Evolutionary conservation across 2,888 invertebrate genomes (phyloP).

Genomic region (Eristalis intricaria): DNA sequence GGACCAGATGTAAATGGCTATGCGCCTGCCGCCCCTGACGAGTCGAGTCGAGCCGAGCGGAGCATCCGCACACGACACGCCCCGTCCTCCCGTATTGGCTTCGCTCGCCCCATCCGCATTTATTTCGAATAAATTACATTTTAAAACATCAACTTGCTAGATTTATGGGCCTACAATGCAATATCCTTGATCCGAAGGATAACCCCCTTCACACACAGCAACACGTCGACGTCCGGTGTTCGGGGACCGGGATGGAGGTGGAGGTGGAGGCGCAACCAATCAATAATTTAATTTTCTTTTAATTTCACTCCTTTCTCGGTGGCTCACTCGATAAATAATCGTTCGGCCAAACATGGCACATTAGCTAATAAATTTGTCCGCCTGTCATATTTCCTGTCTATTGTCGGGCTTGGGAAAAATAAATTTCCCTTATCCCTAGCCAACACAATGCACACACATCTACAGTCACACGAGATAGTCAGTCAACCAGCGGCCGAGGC

Average conservation of each 20-base stretch:
- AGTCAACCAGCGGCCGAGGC: slow-evolving; percentile 15
- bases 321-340: slow-evolving; percentile 66
- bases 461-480: slow-evolving; percentile 43
- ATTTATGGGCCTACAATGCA: slow-evolving; percentile 63
- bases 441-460: not conserved
- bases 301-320: slow-evolving; percentile 63
- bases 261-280: slow-evolving; percentile 18
- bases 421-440: slow-evolving; percentile 22
- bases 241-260: no score
- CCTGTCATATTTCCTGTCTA: slow-evolving; percentile 68
- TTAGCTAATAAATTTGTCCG: slow-evolving; percentile 69
- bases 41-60: not conserved
- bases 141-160: slow-evolving; percentile 68
- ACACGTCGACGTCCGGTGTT: not conserved
- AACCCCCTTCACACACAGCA: slow-evolving; percentile 5
- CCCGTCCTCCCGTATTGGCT: not conserved
- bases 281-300: slow-evolving; percentile 71
- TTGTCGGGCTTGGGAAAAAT: slow-evolving; percentile 57
- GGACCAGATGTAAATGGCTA: slow-evolving; percentile 54
- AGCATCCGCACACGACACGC: not conserved
- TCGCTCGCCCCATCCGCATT: slow-evolving; percentile 31
- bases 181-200: slow-evolving; percentile 51
- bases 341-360: slow-evolving; percentile 62
- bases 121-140: slow-evolving; percentile 70
- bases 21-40: slow-evolving; percentile 6